Evolutionary conservation across 2,888 invertebrate genomes (phyloP).

Genomic region (Diaprepes abbreviatus): DNA sequence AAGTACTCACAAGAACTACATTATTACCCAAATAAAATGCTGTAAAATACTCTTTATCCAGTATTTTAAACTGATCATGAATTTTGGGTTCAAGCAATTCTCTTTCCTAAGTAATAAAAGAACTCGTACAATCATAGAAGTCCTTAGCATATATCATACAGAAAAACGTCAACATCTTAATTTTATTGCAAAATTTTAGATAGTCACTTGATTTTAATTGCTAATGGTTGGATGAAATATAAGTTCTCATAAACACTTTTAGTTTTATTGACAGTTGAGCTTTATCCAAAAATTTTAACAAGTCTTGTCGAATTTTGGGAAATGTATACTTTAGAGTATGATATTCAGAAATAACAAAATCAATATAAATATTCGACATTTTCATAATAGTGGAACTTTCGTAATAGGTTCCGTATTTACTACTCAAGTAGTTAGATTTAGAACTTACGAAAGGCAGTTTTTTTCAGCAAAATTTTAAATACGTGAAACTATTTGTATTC

Average conservation of each 20-base stretch:
- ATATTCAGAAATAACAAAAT: slow-evolving; percentile 9
- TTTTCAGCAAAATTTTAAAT: slow-evolving; percentile 26
- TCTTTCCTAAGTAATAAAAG: too few relatives aligned
- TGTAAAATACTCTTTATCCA: too few relatives aligned
- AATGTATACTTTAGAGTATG: slow-evolving; percentile 23
- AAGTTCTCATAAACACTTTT: slow-evolving; percentile 21
- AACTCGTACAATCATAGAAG: too few relatives aligned
- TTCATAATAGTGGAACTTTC: neutral
- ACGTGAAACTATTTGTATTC: slow-evolving; percentile 11
- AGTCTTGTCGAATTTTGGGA: slow-evolving; percentile 5
- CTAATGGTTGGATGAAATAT: neutral
- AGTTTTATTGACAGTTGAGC: slow-evolving; percentile 20
- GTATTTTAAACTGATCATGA: too few relatives aligned
- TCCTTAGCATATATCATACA: too few relatives aligned
- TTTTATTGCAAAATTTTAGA: neutral
- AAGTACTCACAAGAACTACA: too few relatives aligned
- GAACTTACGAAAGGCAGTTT: slow-evolving; percentile 6
- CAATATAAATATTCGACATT: slow-evolving; percentile 4
- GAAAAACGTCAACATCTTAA: too few relatives aligned
- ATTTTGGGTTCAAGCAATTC: too few relatives aligned
- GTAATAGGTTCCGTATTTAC: slow-evolving; percentile 15
- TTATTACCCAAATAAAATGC: too few relatives aligned
- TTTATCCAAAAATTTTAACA: slow-evolving; percentile 17
- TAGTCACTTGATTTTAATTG: neutral
- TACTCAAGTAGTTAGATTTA: slow-evolving; percentile 16